These are phyloP conservation scores for Tetragnatha versicolor DNA, from an alignment of 1,140 invertebrate species.

Conservation along the genomic window DNA sequence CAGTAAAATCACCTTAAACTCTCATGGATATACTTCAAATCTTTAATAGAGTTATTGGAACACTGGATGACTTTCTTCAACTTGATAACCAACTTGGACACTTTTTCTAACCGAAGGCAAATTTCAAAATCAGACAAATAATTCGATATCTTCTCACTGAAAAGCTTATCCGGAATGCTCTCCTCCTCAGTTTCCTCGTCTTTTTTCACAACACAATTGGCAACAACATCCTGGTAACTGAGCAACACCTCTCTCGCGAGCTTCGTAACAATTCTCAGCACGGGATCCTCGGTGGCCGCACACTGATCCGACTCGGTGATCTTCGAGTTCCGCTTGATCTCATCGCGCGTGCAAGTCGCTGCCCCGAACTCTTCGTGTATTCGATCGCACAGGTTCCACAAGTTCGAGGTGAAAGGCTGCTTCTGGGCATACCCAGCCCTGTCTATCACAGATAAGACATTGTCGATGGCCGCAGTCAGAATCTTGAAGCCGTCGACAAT, in stretches of 20 bases:
- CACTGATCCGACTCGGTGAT: too few species aligned
- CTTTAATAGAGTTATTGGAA: not conserved
- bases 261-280: not conserved
- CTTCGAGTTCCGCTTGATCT: too few species aligned
- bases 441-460: not conserved
- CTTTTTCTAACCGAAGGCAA: not conserved
- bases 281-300: too few species aligned
- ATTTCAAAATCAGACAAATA: slow-evolving; percentile 2
- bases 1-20: slow-evolving; percentile 22
- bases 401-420: not conserved
- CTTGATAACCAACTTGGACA: not conserved
- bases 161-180: slow-evolving; percentile 19
- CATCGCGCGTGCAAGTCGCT: too few species aligned
- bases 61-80: not conserved
- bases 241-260: slow-evolving; percentile 14
- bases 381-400: too few species aligned
- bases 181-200: not conserved
- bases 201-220: not conserved
- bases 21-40: slow-evolving; percentile 9
- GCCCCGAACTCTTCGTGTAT: too few species aligned
- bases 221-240: slow-evolving; percentile 18
- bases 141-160: slow-evolving; percentile 8
- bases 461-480: not conserved
- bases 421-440: not conserved
- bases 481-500: not conserved